phyloP scores from a whole-genome alignment of 2,797 vertebrate genomes.

The Pelochelys cantorii region DNA sequence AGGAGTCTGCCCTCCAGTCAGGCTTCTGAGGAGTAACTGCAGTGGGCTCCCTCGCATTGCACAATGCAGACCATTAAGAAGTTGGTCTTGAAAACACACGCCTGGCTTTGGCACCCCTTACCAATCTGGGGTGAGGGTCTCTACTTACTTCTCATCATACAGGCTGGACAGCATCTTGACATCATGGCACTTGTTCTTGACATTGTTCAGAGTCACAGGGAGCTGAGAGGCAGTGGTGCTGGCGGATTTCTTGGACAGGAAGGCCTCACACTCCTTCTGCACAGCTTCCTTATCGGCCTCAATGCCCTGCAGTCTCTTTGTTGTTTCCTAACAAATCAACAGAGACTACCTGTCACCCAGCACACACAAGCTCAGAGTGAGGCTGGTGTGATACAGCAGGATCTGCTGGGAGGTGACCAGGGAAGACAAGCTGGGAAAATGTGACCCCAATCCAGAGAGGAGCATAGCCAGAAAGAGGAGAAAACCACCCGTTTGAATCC shows the following conservation, averaged over 20 bases:
- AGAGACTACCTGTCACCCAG: constrained; percentile 30
- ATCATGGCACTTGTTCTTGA: constrained; percentile 88
- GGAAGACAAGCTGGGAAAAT: constrained; percentile 24
- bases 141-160: constrained; percentile 90
- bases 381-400: background rate
- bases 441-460: background rate
- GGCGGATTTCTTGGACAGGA: constrained; percentile 81
- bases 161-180: constrained; percentile 86
- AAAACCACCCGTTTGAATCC: background rate
- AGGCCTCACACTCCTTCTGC: constrained; percentile 85
- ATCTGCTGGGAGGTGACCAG: constrained; percentile 47
- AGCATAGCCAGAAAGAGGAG: constrained; percentile 5
- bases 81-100: background rate
- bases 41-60: background rate
- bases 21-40: background rate
- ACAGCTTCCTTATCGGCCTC: constrained; percentile 84
- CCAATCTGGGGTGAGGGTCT: background rate
- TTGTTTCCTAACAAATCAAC: constrained; percentile 78
- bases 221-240: constrained; percentile 84
- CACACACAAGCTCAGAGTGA: constrained; percentile 21
- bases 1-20: background rate
- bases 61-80: background rate
- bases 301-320: constrained; percentile 82
- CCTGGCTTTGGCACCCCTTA: background rate
- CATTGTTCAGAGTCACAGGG: constrained; percentile 83